Conservation (phyloP, 2,888 invertebrate genomes). For the Pterobdella sp. region DNA sequence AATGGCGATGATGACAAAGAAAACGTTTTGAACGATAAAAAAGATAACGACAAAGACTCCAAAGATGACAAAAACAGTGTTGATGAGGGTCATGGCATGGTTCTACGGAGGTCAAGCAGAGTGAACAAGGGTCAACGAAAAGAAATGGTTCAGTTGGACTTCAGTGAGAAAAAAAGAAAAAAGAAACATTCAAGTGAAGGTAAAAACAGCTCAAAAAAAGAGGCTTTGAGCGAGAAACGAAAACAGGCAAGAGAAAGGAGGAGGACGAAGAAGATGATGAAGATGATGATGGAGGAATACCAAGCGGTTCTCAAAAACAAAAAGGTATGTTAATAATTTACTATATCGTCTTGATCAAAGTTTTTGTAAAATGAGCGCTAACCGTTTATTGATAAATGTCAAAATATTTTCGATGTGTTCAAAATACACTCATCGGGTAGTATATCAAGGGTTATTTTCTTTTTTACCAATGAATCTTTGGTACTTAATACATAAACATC, state of each 20-base stretch:
- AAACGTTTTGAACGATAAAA: neutral
- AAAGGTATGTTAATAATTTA: conserved; percentile 37
- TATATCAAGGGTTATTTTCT: no score
- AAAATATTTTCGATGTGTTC: no score
- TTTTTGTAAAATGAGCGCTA: no score
- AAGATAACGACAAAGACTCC: conserved; percentile 1
- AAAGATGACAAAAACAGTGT: neutral
- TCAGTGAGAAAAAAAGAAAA: conserved; percentile 31
- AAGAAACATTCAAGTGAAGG: conserved; percentile 19
- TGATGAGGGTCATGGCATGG: neutral
- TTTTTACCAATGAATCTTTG: no score
- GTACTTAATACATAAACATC: no score
- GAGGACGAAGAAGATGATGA: conserved; percentile 30
- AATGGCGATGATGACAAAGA: neutral
- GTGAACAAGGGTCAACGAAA: conserved; percentile 37
- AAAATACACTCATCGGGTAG: no score
- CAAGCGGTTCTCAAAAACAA: conserved; percentile 20
- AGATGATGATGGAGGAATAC: conserved; percentile 27
- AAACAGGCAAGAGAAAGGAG: conserved; percentile 28
- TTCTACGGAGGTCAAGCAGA: conserved; percentile 35
- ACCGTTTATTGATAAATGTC: no score
- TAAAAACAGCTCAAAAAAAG: conserved; percentile 12
- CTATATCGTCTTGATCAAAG: no score
- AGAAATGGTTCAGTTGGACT: conserved; percentile 24
- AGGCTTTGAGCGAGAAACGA: conserved; percentile 24